These are phyloP conservation scores for Pavo muticus DNA, from an alignment of 2,113 vertebrate genomes.

Conservation along the genomic window DNA sequence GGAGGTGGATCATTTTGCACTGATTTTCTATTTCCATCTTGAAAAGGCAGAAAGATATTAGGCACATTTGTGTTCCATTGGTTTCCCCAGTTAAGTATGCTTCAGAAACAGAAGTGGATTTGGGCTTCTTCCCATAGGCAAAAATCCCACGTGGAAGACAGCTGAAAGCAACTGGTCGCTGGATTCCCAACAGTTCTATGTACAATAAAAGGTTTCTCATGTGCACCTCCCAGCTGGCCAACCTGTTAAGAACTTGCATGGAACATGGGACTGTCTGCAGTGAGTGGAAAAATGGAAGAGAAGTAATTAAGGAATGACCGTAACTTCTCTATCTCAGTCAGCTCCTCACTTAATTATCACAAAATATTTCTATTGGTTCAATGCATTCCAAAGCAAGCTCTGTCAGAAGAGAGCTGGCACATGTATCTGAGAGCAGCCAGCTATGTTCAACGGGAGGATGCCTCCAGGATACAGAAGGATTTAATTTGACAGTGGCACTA, in stretches of 20 bases:
- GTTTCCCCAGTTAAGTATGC: background rate
- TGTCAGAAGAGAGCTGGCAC: background rate
- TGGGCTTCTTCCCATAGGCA: background rate
- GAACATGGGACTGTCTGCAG: background rate
- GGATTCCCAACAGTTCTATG: background rate
- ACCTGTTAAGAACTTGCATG: background rate
- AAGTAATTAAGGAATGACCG: background rate
- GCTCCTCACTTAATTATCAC: background rate
- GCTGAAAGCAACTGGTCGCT: background rate
- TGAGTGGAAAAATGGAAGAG: background rate
- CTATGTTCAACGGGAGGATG: background rate
- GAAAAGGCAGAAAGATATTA: background rate
- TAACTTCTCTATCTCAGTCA: accelerated
- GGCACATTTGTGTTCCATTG: accelerated
- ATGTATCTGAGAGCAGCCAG: slow-evolving; percentile 1
- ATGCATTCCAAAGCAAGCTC: background rate
- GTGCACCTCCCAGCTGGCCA: background rate
- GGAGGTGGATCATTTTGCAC: background rate
- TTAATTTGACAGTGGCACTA: slow-evolving; percentile 28
- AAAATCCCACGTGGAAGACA: background rate
- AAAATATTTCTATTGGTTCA: background rate
- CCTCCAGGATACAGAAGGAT: slow-evolving; percentile 41
- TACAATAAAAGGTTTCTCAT: background rate
- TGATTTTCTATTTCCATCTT: background rate
- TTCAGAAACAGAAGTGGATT: background rate